Conservation (phyloP, 2,797 vertebrate species). For the Buphagus erythrorhynchus region DNA sequence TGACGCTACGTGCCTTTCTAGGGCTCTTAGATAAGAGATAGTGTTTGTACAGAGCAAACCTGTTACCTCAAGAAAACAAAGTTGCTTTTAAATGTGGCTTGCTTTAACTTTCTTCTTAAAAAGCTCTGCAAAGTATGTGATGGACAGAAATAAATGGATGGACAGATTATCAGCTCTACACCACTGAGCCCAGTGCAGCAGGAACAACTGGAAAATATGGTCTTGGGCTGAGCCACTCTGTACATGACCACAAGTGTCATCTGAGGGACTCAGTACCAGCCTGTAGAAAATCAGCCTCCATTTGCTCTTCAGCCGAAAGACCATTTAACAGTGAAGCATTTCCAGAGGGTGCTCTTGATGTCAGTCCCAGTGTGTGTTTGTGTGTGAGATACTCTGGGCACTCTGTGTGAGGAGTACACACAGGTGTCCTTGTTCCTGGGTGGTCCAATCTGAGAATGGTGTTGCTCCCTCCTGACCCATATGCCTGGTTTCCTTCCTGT, state of each 20-base stretch:
- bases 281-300: background rate
- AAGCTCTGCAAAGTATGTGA: background rate
- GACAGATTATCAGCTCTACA: background rate
- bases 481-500: background rate
- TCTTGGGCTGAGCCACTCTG: background rate
- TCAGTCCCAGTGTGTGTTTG: background rate
- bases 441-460: background rate
- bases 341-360: background rate
- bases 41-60: constrained; percentile 32
- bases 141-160: background rate
- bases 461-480: background rate
- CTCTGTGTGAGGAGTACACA: background rate
- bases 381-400: background rate
- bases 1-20: constrained; percentile 51
- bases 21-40: constrained; percentile 56
- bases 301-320: background rate
- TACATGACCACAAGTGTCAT: background rate
- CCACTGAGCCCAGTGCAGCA: background rate
- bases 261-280: background rate
- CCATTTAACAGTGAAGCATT: background rate
- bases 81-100: constrained; percentile 34
- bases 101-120: constrained; percentile 26
- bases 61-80: constrained; percentile 53
- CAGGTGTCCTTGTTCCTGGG: background rate
- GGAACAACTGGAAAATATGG: background rate